These are phyloP conservation scores for Drosophila ustulata DNA, from an alignment of 2,888 invertebrate species.

Conservation along the genomic window DNA sequence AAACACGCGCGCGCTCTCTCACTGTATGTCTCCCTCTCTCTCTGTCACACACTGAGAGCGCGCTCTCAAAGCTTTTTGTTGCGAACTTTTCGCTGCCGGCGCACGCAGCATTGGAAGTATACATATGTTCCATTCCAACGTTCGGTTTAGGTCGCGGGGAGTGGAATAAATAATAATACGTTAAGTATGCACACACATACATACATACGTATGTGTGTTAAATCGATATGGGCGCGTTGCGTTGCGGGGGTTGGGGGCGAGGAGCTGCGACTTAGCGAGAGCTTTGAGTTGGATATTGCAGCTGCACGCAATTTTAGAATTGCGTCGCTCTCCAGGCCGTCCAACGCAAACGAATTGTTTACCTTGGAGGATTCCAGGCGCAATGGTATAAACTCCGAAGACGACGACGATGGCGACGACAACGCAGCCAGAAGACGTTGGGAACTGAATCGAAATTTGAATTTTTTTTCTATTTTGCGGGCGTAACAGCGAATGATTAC, in stretches of 20 bases:
- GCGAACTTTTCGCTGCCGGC: slow-evolving; percentile 51
- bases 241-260: not conserved
- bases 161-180: slow-evolving; percentile 29
- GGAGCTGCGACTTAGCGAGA: slow-evolving; percentile 6
- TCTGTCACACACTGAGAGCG: slow-evolving; percentile 11
- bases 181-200: slow-evolving; percentile 49
- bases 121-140: slow-evolving; percentile 39
- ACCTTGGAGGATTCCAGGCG: slow-evolving; percentile 32
- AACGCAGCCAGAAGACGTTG: not conserved
- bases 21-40: slow-evolving; percentile 13
- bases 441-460: slow-evolving; percentile 11
- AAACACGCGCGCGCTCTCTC: slow-evolving; percentile 2
- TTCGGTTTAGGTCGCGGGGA: not conserved
- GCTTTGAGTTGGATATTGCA: slow-evolving; percentile 12
- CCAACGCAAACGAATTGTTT: slow-evolving; percentile 31
- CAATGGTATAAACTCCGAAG: slow-evolving; percentile 6
- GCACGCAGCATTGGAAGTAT: slow-evolving; percentile 49
- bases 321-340: slow-evolving; percentile 24
- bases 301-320: not conserved
- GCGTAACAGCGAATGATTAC: slow-evolving; percentile 74
- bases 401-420: not conserved
- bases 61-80: slow-evolving; percentile 45
- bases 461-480: slow-evolving; percentile 43
- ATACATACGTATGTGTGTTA: slow-evolving; percentile 21
- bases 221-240: slow-evolving; percentile 29